phyloP scores from a whole-genome alignment of 37 sponge, comb jelly and placozoan species.

The Crambe crambe region DNA sequence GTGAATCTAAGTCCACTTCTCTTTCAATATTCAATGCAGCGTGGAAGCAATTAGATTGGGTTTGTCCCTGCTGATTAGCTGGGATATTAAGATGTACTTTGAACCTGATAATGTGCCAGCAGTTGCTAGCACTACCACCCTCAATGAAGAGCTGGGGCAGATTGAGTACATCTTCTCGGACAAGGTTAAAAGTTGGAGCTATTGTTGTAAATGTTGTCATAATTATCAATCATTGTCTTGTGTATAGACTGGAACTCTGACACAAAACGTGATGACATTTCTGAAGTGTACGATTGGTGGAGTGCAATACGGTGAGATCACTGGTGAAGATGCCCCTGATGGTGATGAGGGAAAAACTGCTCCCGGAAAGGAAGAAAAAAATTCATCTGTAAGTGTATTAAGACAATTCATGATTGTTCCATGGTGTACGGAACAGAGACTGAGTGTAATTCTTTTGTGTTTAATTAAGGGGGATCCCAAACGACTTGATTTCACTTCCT shows the following conservation, averaged over 20 bases:
- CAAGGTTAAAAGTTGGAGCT: too few relatives aligned
- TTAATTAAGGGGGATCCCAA: too few relatives aligned
- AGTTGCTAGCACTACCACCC: conserved; percentile 85
- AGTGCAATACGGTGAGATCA: conserved; percentile 62
- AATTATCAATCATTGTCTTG: too few relatives aligned
- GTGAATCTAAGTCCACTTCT: too few relatives aligned
- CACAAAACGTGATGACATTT: conserved; percentile 96
- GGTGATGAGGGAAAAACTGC: too few relatives aligned
- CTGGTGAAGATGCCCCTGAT: conserved; percentile 10
- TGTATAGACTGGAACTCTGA: conserved; percentile 96
- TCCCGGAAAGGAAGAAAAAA: too few relatives aligned
- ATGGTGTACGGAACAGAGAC: too few relatives aligned
- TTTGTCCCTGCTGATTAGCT: conserved; percentile 89
- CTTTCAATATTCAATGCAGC: too few relatives aligned
- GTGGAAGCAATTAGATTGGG: conserved; percentile 97
- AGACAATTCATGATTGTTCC: neutral
- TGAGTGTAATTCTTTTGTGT: too few relatives aligned
- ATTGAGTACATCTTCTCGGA: conserved; percentile 97
- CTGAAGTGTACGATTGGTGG: conserved; percentile 82
- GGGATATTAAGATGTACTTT: conserved; percentile 95
- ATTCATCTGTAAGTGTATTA: neutral
- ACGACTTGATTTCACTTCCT: conserved; percentile 34
- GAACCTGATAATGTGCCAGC: conserved; percentile 79
- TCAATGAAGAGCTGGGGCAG: conserved; percentile 98
- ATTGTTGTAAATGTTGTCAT: too few relatives aligned